Evolutionary conservation across 2,113 vertebrate genomes (phyloP).

Genomic region (Mus musculus): DNA sequence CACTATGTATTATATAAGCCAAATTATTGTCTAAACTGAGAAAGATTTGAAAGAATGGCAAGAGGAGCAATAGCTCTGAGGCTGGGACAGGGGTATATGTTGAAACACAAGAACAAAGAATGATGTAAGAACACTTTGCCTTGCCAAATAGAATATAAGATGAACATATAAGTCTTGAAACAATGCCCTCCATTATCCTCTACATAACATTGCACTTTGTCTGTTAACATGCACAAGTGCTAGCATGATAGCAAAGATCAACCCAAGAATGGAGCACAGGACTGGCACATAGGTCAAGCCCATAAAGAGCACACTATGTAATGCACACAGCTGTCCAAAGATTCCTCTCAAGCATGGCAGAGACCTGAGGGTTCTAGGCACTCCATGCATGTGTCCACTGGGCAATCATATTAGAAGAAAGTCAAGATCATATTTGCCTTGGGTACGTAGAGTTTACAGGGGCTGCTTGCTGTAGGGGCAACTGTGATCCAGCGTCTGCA

Average conservation of each 20-base stretch:
- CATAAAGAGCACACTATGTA: background rate
- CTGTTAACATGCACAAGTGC: background rate
- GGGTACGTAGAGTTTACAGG: background rate
- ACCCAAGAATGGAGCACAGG: background rate
- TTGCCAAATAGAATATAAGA: constrained; percentile 16
- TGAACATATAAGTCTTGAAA: background rate
- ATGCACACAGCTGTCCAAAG: background rate
- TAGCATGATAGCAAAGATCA: background rate
- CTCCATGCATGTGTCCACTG: background rate
- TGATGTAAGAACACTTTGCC: background rate
- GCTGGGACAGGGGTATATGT: background rate
- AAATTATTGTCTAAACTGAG: constrained; percentile 50
- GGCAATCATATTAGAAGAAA: background rate
- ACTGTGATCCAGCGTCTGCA: background rate
- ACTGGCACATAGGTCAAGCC: background rate
- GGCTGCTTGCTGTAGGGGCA: background rate
- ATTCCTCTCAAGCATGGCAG: background rate
- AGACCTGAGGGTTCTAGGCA: background rate
- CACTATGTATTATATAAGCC: background rate
- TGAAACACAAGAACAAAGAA: background rate
- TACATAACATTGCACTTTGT: background rate
- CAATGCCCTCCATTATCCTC: background rate
- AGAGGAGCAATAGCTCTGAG: background rate
- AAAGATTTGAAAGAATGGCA: constrained; percentile 50
- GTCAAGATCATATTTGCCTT: background rate